These are phyloP conservation scores for Drosophila pachea DNA, from an alignment of 1,140 invertebrate species.

Conservation along the genomic window DNA sequence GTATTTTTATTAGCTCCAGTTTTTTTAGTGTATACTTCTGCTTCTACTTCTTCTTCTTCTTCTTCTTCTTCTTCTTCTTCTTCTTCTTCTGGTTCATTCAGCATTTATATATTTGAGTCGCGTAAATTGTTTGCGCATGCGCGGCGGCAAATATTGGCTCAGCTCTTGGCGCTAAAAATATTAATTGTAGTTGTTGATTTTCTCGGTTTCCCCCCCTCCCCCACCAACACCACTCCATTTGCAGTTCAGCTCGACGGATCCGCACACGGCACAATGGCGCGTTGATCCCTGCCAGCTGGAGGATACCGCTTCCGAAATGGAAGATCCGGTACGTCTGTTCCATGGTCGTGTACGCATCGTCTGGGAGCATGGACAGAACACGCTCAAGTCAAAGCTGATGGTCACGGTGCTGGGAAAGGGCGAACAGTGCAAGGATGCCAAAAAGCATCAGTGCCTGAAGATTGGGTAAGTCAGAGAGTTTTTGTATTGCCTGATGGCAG, in stretches of 20 bases:
- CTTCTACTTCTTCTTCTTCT: neutral
- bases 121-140: slow-evolving; percentile 55
- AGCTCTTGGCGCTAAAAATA: slow-evolving; percentile 5
- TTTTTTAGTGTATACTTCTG: slow-evolving; percentile 16
- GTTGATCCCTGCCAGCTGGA: slow-evolving; percentile 77
- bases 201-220: slow-evolving; percentile 15
- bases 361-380: slow-evolving; percentile 69
- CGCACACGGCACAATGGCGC: slow-evolving; percentile 73
- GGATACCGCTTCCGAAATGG: slow-evolving; percentile 68
- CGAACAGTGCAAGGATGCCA: slow-evolving; percentile 67
- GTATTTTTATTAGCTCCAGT: neutral
- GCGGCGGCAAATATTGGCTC: slow-evolving; percentile 22
- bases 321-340: slow-evolving; percentile 74
- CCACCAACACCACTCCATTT: no score
- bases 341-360: slow-evolving; percentile 71
- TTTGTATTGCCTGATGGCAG: no score
- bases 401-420: slow-evolving; percentile 75
- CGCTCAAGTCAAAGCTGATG: slow-evolving; percentile 73
- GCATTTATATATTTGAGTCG: slow-evolving; percentile 26
- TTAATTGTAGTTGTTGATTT: slow-evolving; percentile 22
- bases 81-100: no score
- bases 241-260: slow-evolving; percentile 76
- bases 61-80: neutral
- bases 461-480: slow-evolving; percentile 63
- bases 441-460: slow-evolving; percentile 71